Evolutionary conservation across 2,797 vertebrate species (phyloP), one percentile per base, ranked within the genome.

Genomic region (Leptoclinus maculatus): DNA sequence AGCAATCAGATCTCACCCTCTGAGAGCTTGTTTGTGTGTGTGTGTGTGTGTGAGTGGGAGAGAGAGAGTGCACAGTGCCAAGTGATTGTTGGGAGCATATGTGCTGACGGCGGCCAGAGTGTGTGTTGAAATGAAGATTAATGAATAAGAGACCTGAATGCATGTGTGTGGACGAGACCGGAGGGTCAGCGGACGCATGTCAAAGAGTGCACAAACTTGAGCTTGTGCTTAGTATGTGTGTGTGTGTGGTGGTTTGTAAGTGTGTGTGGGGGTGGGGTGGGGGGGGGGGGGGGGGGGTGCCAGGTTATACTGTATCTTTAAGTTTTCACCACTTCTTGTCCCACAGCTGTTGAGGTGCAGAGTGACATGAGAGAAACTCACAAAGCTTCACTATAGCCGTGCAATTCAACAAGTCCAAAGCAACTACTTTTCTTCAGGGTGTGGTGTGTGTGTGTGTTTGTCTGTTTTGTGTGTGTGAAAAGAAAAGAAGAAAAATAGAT

Each of bases 51-150:
- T 68, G 69, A 65, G 32, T 29, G 57, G 0, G 27, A 16, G 82
- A 71, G 77, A 70, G 79, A 79, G 76, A 75, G 80, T 71, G 78
- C 83, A 82, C 85, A 83, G 86, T 88, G 92, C 90, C 85, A 92
- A 93, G 87, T 93, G 94, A 94, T 93, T 90, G 92, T 91, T 89
- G 88, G 88, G 92, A 92, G 91, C 91, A 91, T 87, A 92, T 93
- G 93, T 89, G 93, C 87, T 92, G 93, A 94, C 84, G 85, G 93
- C 89, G 77, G 78, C 91, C 81, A 74, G 90, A 93, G 89, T 82
- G 92, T 92, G 93, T 92, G 93, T 90, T 94, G 93, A 94, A 93
- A 94, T 94, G 89, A 94, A 93, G 93, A 94, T 94, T 91, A 94
- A 93, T 94, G 93, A 93, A 92, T 78, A 29, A 86, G 90, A 71